Base-by-base conservation (phyloP, 2,888 invertebrate species). In the Orthonevra nobilis region DNA sequence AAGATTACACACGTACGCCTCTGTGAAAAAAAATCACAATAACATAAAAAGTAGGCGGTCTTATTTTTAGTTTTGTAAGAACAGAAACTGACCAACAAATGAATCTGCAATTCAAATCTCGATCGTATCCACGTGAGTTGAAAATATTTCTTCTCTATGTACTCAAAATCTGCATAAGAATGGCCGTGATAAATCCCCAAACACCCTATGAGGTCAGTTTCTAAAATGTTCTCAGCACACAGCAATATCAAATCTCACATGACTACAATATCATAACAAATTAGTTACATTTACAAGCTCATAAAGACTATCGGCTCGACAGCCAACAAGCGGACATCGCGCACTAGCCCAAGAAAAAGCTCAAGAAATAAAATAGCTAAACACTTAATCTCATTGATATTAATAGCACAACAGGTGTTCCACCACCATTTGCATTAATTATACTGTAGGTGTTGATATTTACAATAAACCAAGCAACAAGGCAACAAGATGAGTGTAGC, bases 391-490 rank as follows among this genome's bases (percentile, higher is more conserved):
- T 73, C 79, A 79, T 79, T 79, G 73, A 66, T 73, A 79, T 79
- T 61, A 79, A 72, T 73, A 79, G 79, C 73, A 48, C 48, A 48
- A 56, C 79, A 79, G 79, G 79, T 79, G 79, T 79, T 73, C 58
- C 72, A 40, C 52, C 44, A 42, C 10, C 42, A 30, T 52, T 40
- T 68, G 79, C 48, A 79, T 79, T 66, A 61, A 79, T 79, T 72
- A 72, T 14, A 56, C 28, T 30, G 48, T 79, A 79, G 73, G 79
- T 79, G 79, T 68, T 79, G 73, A 79, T 68, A 66, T 61, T 30
- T 56, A 79, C 79, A 73, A 79, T 61, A 72, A 3, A 5, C 30
- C 28, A 34, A 46, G 23, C 23, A 5, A 36, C 28, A 34, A 46
- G 23, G 32, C 14, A 58, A 48, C 9, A 46, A n/a, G n/a, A n/a